Evolutionary conservation across 2,113 vertebrate genomes (phyloP), one percentile per base, ranked within the genome.

Genomic region (Calidris pygmaea): DNA sequence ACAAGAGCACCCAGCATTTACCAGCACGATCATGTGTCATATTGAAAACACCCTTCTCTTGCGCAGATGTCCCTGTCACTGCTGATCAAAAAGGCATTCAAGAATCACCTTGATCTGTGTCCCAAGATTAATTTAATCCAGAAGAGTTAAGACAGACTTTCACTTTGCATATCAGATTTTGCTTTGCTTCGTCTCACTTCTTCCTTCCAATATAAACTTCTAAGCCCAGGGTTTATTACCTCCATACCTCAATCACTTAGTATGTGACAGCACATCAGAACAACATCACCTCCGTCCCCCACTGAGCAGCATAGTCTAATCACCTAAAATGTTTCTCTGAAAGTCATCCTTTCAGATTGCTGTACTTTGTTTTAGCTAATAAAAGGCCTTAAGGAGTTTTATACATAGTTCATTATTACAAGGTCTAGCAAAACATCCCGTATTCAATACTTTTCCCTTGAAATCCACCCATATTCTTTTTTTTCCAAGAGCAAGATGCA

Each of bases 81-180:
- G 76, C 66, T 81, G 72, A 84, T 90, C 75, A 63, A 86, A 92
- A 95, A 83, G 63, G 29, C 74, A 87, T 58, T 85, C 67, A 75
- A 27, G n/a, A 91, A 81, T 62, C 87, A 80, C 70, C 75, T 72
- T 75, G 47, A 83, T 81, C 59, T 88, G 26, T 73, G 60, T 68
- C 59, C 80, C 80, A 93, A 89, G n/a, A 91, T 93, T 73, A 94
- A 93, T 88, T 85, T 85, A 34, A 87, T 66, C 58, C 74, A 75
- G 41, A 77, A 79, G 83, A 87, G 78, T 62, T 96, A 93, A 88
- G 53, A 45, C 86, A 97, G 84, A 86, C 52, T 50, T 74, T 90
- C 47, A 29, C 48, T 82, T 67, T 72, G 80, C 24, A 3, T 58
- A 92, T 84, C 58, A 92, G 70, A 85, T 95, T 96, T 92, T 95